These are phyloP conservation scores for Daphoenositta chrysoptera DNA, from an alignment of 2,113 vertebrate species.

Conservation along the genomic window DNA sequence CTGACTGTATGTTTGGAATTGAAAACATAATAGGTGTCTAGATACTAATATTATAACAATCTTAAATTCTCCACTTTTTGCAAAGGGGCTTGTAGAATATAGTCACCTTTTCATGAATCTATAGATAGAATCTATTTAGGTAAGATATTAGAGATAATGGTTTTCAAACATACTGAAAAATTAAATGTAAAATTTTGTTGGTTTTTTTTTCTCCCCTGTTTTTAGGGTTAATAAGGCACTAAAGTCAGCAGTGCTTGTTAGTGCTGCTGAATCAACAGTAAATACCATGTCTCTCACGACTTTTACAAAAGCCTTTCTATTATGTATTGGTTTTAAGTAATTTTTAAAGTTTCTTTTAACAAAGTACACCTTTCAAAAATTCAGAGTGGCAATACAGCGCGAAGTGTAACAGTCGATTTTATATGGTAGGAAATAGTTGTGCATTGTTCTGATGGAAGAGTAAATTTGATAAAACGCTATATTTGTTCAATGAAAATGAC, in stretches of 20 bases:
- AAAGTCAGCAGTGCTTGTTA: background rate
- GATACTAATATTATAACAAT: background rate
- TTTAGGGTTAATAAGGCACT: background rate
- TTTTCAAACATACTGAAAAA: background rate
- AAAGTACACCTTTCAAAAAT: background rate
- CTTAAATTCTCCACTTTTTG: background rate
- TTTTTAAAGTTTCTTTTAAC: background rate
- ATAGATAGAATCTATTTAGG: background rate
- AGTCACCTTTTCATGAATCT: background rate
- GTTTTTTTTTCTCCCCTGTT: fast-evolving
- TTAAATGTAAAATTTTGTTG: background rate
- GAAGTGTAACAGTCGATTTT: background rate
- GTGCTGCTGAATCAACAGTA: background rate
- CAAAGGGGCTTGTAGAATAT: background rate
- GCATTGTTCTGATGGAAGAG: background rate
- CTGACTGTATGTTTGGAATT: background rate
- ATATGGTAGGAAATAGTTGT: background rate
- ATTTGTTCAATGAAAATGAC: conserved; percentile 35
- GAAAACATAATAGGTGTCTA: background rate
- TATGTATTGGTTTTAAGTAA: background rate
- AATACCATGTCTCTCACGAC: background rate
- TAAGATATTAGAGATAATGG: background rate
- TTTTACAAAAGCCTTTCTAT: background rate
- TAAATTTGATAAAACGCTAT: conserved; percentile 14
- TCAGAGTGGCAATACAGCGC: background rate